Conservation (phyloP, 2,113 vertebrate species). For the human region GRCh38 chr5:30828501-30829000, state of each 20-base stretch:
- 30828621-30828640: neutral
- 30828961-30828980: slow-evolving; percentile 13
- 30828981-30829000: slow-evolving; percentile 31
- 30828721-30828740: neutral
- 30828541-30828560: neutral
- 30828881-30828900: neutral
- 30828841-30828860: neutral
- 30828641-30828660: slow-evolving; percentile 17
- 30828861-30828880: neutral
- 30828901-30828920: slow-evolving; percentile 18
- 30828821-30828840: neutral
- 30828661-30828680: neutral
- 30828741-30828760: neutral
- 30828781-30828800: neutral
- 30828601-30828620: neutral
- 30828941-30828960: slow-evolving; percentile 24
- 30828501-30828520: neutral
- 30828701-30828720: neutral
- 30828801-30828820: neutral
- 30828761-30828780: neutral
- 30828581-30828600: slow-evolving; percentile 4
- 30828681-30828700: neutral
- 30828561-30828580: neutral
- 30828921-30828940: neutral
- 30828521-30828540: neutral